These are phyloP conservation scores for Sisyra nigra DNA, from an alignment of 2,888 invertebrate genomes.

Conservation along the genomic window DNA sequence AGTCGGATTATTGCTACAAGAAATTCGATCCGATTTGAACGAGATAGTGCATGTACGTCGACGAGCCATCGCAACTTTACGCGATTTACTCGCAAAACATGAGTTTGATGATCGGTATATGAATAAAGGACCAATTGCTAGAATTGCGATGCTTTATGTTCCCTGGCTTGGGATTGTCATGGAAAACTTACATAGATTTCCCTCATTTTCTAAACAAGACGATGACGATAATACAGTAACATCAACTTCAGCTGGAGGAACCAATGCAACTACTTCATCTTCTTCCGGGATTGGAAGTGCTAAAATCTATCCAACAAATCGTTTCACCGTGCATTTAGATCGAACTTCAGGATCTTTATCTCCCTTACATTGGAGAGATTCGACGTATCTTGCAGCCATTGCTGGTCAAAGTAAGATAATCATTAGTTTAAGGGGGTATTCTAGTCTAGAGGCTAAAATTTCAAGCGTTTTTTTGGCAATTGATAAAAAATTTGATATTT, in stretches of 20 bases:
- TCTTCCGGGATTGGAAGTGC: conserved; percentile 29
- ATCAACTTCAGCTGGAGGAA: conserved; percentile 20
- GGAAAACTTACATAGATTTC: conserved; percentile 69
- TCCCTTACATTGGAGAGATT: conserved; percentile 56
- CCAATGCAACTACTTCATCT: conserved; percentile 25
- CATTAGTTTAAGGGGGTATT: too few relatives aligned
- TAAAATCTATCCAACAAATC: conserved; percentile 19
- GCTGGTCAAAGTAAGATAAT: conserved; percentile 41
- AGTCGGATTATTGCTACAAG: conserved; percentile 73
- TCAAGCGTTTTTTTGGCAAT: too few relatives aligned
- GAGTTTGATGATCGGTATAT: conserved; percentile 78
- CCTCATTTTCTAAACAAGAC: conserved; percentile 20
- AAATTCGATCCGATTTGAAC: conserved; percentile 72
- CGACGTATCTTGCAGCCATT: conserved; percentile 52
- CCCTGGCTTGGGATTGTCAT: conserved; percentile 80
- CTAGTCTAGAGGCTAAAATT: too few relatives aligned
- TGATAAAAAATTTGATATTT: too few relatives aligned
- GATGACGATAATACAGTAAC: conserved; percentile 25
- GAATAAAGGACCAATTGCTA: conserved; percentile 58
- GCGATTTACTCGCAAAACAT: conserved; percentile 85
- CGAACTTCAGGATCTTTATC: conserved; percentile 33
- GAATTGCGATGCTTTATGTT: conserved; percentile 80
- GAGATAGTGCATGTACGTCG: conserved; percentile 73
- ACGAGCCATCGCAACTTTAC: conserved; percentile 59
- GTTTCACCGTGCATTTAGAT: conserved; percentile 59